These are phyloP conservation scores for Meloe dianella DNA, from an alignment of 2,888 invertebrate species.

Conservation along the genomic window DNA sequence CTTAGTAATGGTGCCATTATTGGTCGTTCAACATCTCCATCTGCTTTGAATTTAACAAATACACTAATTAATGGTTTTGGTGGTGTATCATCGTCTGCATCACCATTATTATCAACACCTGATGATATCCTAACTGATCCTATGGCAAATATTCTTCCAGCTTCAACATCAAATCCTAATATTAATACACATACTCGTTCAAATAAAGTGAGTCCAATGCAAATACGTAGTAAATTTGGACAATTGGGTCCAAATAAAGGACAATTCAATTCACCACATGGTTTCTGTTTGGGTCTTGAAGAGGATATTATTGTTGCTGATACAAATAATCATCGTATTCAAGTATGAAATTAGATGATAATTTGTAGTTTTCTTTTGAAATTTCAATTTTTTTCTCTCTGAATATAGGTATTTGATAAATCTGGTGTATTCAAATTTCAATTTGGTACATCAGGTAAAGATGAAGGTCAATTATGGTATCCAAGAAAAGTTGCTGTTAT, in stretches of 20 bases:
- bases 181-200: conserved; percentile 60
- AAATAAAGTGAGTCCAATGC: conserved; percentile 82
- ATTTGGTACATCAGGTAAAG: conserved; percentile 93
- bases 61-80: conserved; percentile 64
- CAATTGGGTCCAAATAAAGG: conserved; percentile 91
- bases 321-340: conserved; percentile 95
- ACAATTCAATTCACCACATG: conserved; percentile 96
- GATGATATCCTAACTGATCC: conserved; percentile 61
- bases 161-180: conserved; percentile 57
- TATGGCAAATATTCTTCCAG: conserved; percentile 63
- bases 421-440: conserved; percentile 91
- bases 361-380: not conserved
- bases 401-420: conserved; percentile 92
- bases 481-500: conserved; percentile 95
- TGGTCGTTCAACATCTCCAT: conserved; percentile 67
- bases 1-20: conserved; percentile 61
- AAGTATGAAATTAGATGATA: conserved; percentile 62
- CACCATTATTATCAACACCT: conserved; percentile 65
- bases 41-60: conserved; percentile 62
- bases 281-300: conserved; percentile 92
- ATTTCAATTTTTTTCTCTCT: conserved; percentile 7
- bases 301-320: conserved; percentile 97
- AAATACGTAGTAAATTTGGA: conserved; percentile 91
- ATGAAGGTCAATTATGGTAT: conserved; percentile 97
- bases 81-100: conserved; percentile 67